Evolutionary conservation across 2,113 vertebrate species (phyloP), one percentile per base, ranked within the genome.

Genomic region (Pachypanchax playfairii): DNA sequence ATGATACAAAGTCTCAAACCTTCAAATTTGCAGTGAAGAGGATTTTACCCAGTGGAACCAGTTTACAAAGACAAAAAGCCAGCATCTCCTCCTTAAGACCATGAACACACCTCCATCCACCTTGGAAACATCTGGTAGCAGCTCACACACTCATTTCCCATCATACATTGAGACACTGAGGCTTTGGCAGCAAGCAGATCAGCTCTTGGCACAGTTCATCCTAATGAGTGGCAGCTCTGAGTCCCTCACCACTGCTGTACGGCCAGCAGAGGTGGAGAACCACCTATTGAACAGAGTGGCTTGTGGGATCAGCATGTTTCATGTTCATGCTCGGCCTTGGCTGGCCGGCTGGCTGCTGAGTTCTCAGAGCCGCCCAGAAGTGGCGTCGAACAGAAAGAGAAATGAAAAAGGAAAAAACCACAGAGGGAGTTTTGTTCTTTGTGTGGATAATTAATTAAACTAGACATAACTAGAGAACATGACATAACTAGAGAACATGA

Each of bases 161-260:
- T 33, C 55, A 70, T 55, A 64, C 56, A 33, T n/a, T n/a, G 60
- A 77, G 64, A 46, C 69, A 66, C 65, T 72, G 77, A 82, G 75
- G 82, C 79, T 63, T 84, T 89, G 86, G 83, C 88, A 74, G 62
- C 6, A 24, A 69, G 64, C 56, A 41, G 65, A 55, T 58, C 73
- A 78, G 87, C 75, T 79, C 85, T 87, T 89, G 88, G 88, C 88
- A 90, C 77, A 66, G 78, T 84, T 85, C 65, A 84, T 75, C 80
- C 83, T 81, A 85, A 86, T 86, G 77, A 86, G 78, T 83, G 75
- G 87, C 85, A 78, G 86, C 80, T 85, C 82, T 38, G 50, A 87
- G 84, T 69, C 73, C 79, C 36, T 50, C 60, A 64, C 75, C 58
- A 56, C 79, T 86, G 83, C 73, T 67, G 71, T 50, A 49, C 33